Percentiles rank a stretch among this genome's conserved stretches.
Evolutionary conservation across 2,888 invertebrate genomes (phyloP).

Genomic region (Tetramorium bicarinatum): DNA sequence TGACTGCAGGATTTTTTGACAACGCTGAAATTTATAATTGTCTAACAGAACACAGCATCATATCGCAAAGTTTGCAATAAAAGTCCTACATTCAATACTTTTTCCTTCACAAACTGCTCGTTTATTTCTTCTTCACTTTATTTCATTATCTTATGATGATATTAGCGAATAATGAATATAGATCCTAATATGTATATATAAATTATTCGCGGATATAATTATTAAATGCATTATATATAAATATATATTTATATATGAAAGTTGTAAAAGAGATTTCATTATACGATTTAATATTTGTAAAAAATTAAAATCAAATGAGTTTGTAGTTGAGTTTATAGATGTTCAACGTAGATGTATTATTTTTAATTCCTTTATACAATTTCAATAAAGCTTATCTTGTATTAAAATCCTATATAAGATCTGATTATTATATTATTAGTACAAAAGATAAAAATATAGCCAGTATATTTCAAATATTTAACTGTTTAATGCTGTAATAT

Average conservation of each 20-base stretch:
- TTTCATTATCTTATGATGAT: background rate
- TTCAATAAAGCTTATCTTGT: background rate
- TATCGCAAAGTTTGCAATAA: background rate
- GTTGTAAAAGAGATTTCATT: background rate
- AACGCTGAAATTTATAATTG: background rate
- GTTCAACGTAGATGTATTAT: background rate
- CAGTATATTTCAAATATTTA: background rate
- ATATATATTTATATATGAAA: background rate
- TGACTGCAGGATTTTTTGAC: background rate
- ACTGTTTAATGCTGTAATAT: constrained; percentile 8
- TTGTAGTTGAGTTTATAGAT: background rate
- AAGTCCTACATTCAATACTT: background rate
- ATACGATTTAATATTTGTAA: background rate
- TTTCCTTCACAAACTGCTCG: background rate
- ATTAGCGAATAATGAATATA: background rate
- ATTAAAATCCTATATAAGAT: constrained; percentile 4
- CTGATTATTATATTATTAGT: background rate
- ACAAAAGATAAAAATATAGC: background rate
- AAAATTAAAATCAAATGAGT: background rate
- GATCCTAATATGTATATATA: background rate
- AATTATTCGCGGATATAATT: constrained; percentile 1
- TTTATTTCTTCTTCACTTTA: background rate
- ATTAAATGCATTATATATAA: constrained; percentile 6
- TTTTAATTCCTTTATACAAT: background rate
- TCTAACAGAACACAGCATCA: background rate